Evolutionary conservation across 2,888 invertebrate genomes (phyloP), one percentile per base, ranked within the genome.

Genomic region (Dasypogon diadema): DNA sequence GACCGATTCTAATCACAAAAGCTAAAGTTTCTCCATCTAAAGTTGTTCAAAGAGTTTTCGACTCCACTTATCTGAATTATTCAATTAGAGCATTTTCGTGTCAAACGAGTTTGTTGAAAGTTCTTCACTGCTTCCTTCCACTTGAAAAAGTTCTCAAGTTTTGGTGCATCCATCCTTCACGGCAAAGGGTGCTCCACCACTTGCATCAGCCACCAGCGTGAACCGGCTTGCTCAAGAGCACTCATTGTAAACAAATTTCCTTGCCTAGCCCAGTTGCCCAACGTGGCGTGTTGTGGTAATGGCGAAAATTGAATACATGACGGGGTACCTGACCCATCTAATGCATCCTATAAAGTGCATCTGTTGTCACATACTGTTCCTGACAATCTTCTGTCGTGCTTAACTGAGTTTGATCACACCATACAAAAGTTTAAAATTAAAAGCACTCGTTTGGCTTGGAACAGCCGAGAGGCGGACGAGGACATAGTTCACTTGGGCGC

Each of bases 31-130:
- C 54, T 34, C 70, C 54, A 70, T 70, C 54, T 54, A 34, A 70
- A 70, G 26, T 70, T 70, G 26, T 16, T 70, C 54, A 70, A 70
- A 54, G 51, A 56, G 73, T 56, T 73, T 73, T 56, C 73, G 56
- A 73, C 73, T 73, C 56, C 73, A 73, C 73, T 73, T 73, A 42
- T 73, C 73, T 55, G 73, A 73, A 73, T 73, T 73, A 73, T 73
- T 73, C 73, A 73, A 73, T 73, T 73, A 73, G 56, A 55, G 56
- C 42, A 55, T 73, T 73, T 56, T 56, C 73, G 73, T 73, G 73
- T 73, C 73, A 73, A 73, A 73, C 73, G 55, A 73, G 73, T 56
- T 73, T 22, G 55, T 37, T 56, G 73, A 56, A 73, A 73, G 55
- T 55, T 73, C 56, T 73, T 56, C 42, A 73, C 55, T 73, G 42